These are phyloP conservation scores for Gasterosteus aculeatus DNA, from an alignment of 2,113 vertebrate genomes.

Conservation along the genomic window DNA sequence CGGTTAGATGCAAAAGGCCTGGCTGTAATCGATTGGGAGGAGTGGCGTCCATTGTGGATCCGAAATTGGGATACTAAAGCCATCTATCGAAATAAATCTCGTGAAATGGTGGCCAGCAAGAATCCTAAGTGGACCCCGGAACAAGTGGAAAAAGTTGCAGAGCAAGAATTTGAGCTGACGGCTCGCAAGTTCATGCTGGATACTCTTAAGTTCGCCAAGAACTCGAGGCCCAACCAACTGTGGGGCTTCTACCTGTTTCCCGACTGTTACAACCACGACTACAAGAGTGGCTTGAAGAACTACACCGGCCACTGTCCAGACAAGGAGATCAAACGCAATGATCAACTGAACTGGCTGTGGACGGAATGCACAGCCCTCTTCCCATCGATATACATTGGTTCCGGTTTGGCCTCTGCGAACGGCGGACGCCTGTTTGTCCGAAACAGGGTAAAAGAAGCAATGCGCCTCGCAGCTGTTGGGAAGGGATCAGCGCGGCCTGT, in stretches of 20 bases:
- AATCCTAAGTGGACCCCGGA: constrained; percentile 73
- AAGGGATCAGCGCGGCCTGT: constrained; percentile 78
- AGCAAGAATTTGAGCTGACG: constrained; percentile 83
- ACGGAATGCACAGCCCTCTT: constrained; percentile 83
- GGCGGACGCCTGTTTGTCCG: constrained; percentile 81
- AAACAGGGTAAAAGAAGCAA: constrained; percentile 79
- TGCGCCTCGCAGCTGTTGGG: constrained; percentile 81
- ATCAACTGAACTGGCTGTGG: constrained; percentile 86
- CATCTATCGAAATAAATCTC: constrained; percentile 80
- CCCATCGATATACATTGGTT: constrained; percentile 83
- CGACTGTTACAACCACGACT: constrained; percentile 88
- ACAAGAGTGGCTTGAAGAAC: constrained; percentile 71
- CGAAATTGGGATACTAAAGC: constrained; percentile 85
- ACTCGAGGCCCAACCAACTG: constrained; percentile 77
- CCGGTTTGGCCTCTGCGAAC: constrained; percentile 64
- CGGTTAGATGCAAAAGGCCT: constrained; percentile 78
- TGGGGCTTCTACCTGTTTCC: constrained; percentile 89
- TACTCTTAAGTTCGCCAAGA: constrained; percentile 80
- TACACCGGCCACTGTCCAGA: constrained; percentile 83
- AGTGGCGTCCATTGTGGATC: constrained; percentile 87
- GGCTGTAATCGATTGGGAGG: constrained; percentile 87
- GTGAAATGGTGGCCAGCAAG: constrained; percentile 66
- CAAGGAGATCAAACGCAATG: constrained; percentile 79
- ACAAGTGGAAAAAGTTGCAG: constrained; percentile 74
- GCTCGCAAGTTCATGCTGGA: constrained; percentile 81